phyloP scores from a whole-genome alignment of 2,888 invertebrate species.

The Microlaimidae sp. region DNA sequence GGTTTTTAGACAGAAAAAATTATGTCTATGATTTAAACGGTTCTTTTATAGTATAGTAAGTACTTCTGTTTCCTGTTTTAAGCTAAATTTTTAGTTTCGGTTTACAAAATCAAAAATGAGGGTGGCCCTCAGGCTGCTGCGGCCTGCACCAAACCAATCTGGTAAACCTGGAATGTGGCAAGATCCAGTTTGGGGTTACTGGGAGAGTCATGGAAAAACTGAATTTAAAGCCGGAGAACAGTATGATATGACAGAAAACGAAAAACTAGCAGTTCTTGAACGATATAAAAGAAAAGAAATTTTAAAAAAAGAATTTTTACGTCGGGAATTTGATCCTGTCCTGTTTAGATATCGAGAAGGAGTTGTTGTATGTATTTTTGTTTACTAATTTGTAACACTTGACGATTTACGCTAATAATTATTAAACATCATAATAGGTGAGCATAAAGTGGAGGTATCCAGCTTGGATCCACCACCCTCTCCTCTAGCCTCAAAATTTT shows the following conservation, averaged over 20 bases:
- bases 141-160: constrained; percentile 33
- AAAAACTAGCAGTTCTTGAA: constrained; percentile 29
- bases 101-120: constrained; percentile 23
- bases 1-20: too few relatives aligned
- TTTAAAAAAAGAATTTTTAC: constrained; percentile 33
- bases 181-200: constrained; percentile 16
- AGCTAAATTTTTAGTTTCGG: too few relatives aligned
- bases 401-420: too few relatives aligned
- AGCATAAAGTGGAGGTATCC: too few relatives aligned
- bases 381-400: too few relatives aligned
- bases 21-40: too few relatives aligned
- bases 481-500: too few relatives aligned
- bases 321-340: constrained; percentile 31
- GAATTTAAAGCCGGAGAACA: constrained; percentile 31
- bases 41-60: too few relatives aligned
- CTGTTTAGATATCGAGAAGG: constrained; percentile 30
- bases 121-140: constrained; percentile 25
- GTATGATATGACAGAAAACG: constrained; percentile 30
- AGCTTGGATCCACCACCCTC: too few relatives aligned
- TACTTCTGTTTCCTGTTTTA: too few relatives aligned
- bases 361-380: too few relatives aligned
- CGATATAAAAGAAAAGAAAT: constrained; percentile 30
- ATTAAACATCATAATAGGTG: too few relatives aligned
- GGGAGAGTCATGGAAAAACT: constrained; percentile 29
- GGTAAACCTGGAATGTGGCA: constrained; percentile 29